Evolutionary conservation across 1,140 invertebrate species (phyloP), one percentile per base, ranked within the genome.

Genomic region (Pogonomyrmex californicus): DNA sequence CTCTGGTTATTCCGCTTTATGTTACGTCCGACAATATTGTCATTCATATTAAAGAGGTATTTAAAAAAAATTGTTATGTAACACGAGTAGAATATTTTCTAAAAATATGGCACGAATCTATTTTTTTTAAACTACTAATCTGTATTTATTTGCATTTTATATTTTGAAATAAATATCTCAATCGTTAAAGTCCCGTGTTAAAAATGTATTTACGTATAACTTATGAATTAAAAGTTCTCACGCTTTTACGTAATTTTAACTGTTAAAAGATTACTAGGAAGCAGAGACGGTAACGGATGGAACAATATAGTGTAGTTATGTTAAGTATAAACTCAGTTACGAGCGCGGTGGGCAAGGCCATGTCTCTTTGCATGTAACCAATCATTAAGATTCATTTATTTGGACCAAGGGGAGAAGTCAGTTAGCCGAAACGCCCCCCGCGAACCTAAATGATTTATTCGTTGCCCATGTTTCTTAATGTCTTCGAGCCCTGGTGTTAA

Each of bases 381-480:
- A 70, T 73, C 54, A 83, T 82, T 82, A 82, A 82, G 66, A 82
- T 83, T 83, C 79, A 83, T 83, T 73, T 83, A 73, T 83, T 73
- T 83, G 68, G 65, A 58, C 12, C 51, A 71, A 58, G 78, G 41
- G 38, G 51, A 51, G 49, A 30, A 56, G 66, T 10, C 78, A 10
- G 51, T 82, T 82, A 71, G 51, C 36, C 54, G 62, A 83, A 83
- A 73, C 41, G 66, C 23, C 73, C 73, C 79, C 14, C 33, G 68
- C 54, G 68, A 83, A 44, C 30, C 30, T 41, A 36, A 71, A 60
- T 83, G 79, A 83, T 83, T 83, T 83, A 83, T 83, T 83, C 41
- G 54, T 41, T 47, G 79, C 62, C 30, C 79, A 54, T 44, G 85
- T 86, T 86, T 82, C 77, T 86, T 81, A 62, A 82, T 70, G 77